A percentile compares a stretch with the other conserved stretches of the same genome.
These are phyloP conservation scores for Pheucticus melanocephalus DNA, from an alignment of 2,113 vertebrate genomes.

Conservation along the genomic window DNA sequence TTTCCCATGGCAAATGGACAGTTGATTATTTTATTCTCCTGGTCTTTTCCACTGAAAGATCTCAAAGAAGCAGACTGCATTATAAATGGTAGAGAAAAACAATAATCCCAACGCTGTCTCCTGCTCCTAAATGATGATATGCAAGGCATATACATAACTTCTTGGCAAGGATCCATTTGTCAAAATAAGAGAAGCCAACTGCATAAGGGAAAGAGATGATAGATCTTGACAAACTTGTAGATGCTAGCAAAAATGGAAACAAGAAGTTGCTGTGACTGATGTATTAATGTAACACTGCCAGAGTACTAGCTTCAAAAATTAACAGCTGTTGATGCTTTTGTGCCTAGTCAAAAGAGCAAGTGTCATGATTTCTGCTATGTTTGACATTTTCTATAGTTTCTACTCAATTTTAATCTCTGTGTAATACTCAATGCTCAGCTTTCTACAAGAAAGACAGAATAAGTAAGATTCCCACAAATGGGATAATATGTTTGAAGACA, in stretches of 20 bases:
- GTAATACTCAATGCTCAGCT: constrained; percentile 47
- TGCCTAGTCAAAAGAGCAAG: constrained; percentile 56
- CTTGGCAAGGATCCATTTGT: constrained; percentile 26
- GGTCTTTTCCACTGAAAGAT: background rate
- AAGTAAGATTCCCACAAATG: constrained; percentile 25
- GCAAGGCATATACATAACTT: background rate
- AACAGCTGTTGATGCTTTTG: constrained; percentile 30
- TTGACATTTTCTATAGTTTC: constrained; percentile 50
- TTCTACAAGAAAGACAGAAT: constrained; percentile 43
- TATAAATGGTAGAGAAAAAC: constrained; percentile 50
- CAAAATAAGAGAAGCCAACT: constrained; percentile 18
- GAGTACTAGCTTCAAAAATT: background rate
- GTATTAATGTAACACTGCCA: background rate
- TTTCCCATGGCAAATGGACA: background rate
- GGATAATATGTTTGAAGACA: constrained; percentile 53
- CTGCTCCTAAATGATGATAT: constrained; percentile 21
- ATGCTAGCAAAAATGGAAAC: background rate
- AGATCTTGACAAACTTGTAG: constrained; percentile 25
- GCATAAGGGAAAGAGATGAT: background rate
- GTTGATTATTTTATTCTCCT: background rate
- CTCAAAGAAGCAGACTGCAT: background rate
- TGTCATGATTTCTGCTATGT: constrained; percentile 56
- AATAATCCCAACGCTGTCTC: background rate
- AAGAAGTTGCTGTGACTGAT: constrained; percentile 2
- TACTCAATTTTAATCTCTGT: constrained; percentile 56